phyloP scores from a whole-genome alignment of 2,888 invertebrate species.

The Tanaodytes sp. region DNA sequence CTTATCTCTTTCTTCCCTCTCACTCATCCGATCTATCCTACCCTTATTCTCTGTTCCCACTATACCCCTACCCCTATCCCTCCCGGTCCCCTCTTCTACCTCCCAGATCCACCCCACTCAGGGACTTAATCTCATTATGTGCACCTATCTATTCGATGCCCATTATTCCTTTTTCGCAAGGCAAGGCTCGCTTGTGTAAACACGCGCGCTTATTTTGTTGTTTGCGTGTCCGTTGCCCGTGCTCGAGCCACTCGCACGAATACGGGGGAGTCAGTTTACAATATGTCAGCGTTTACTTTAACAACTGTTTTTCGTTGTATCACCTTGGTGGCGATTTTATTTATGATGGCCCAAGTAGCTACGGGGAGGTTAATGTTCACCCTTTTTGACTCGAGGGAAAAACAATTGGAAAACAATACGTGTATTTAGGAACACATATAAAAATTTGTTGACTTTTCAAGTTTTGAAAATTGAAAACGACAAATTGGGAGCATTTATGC shows the following conservation, averaged over 20 bases:
- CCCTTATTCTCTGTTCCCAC: too few relatives aligned
- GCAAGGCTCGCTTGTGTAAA: slow-evolving; percentile 36
- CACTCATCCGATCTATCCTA: too few relatives aligned
- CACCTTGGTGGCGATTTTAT: background rate
- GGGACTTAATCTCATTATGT: slow-evolving; percentile 68
- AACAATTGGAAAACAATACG: too few relatives aligned
- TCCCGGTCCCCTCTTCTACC: too few relatives aligned
- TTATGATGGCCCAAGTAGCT: too few relatives aligned
- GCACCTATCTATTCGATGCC: slow-evolving; percentile 69
- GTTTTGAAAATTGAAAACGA: too few relatives aligned
- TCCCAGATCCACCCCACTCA: slow-evolving; percentile 46
- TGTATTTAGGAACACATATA: too few relatives aligned
- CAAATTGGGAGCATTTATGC: too few relatives aligned
- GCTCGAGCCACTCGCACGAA: slow-evolving; percentile 15
- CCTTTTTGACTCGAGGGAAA: too few relatives aligned
- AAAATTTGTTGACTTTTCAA: too few relatives aligned
- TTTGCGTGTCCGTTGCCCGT: slow-evolving; percentile 15
- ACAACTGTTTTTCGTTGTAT: slow-evolving; percentile 37
- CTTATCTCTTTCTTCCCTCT: slow-evolving; percentile 2
- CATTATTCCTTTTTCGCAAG: slow-evolving; percentile 70
- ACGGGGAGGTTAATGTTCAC: too few relatives aligned
- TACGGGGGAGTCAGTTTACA: slow-evolving; percentile 32
- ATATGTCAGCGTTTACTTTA: slow-evolving; percentile 44
- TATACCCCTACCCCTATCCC: too few relatives aligned
- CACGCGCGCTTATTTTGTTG: slow-evolving; percentile 44